phyloP scores from a whole-genome alignment of 2,797 vertebrate genomes.

The Catamblyrhynchus diadema region DNA sequence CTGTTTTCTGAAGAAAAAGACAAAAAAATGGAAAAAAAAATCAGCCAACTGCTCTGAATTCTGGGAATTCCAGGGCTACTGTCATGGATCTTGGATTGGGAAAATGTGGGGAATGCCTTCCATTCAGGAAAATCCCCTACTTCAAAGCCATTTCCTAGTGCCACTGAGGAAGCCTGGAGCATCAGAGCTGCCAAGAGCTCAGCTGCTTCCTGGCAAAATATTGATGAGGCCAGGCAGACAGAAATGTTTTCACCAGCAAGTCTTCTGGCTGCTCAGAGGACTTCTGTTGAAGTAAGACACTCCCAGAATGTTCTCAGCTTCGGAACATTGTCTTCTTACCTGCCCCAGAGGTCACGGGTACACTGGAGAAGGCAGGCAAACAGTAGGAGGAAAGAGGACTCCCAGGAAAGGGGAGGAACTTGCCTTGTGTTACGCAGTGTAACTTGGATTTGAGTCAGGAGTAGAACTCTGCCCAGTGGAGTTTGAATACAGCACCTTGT shows the following conservation, averaged over 20 bases:
- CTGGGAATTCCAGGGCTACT: background rate
- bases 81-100: background rate
- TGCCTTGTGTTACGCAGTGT: background rate
- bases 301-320: background rate
- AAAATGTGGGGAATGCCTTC: background rate
- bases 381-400: background rate
- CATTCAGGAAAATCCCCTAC: background rate
- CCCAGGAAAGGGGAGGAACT: background rate
- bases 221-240: background rate
- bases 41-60: background rate
- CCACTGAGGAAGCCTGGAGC: background rate
- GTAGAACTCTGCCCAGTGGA: background rate
- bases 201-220: background rate
- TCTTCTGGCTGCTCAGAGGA: background rate
- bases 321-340: background rate
- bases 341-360: background rate
- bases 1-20: background rate
- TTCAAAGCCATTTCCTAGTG: background rate
- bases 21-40: background rate
- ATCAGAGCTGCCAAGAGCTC: constrained; percentile 3
- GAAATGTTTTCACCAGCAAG: background rate
- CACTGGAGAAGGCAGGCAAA: background rate
- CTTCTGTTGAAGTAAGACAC: background rate
- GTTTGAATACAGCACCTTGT: background rate
- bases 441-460: background rate